These are phyloP conservation scores for Epizoanthus scotinus DNA, from an alignment of 92 coral and sea anemone genomes.

Conservation along the genomic window DNA sequence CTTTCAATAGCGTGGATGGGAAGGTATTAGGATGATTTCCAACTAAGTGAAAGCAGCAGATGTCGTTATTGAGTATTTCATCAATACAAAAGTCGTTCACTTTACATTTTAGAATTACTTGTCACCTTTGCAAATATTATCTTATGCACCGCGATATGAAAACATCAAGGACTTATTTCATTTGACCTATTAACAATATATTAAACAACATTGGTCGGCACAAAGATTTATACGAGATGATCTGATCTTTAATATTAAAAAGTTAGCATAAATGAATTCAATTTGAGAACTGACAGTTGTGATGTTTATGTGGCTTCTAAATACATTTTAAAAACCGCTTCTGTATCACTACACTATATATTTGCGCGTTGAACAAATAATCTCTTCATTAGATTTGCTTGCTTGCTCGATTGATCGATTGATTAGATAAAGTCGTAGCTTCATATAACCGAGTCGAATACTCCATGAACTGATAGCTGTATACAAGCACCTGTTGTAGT, in stretches of 20 bases:
- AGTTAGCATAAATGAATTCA: background rate
- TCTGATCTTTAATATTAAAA: background rate
- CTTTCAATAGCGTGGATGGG: background rate
- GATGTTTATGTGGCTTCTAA: background rate
- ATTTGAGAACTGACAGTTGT: background rate
- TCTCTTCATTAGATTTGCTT: too few relatives aligned
- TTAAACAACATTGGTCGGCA: background rate
- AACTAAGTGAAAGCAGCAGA: background rate
- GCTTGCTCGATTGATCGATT: too few relatives aligned
- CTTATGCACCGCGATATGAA: background rate
- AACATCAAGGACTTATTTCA: background rate
- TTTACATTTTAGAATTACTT: background rate
- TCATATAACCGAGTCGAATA: too few relatives aligned
- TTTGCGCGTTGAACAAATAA: too few relatives aligned
- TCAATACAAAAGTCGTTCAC: background rate
- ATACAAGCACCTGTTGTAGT: too few relatives aligned
- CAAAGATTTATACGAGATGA: background rate
- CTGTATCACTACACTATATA: background rate
- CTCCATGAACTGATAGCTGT: too few relatives aligned
- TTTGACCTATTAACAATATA: too few relatives aligned
- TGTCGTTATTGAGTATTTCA: background rate
- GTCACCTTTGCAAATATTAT: background rate
- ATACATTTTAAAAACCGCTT: background rate
- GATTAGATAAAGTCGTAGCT: too few relatives aligned
- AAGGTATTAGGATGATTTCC: background rate